A percentile compares a stretch with the other conserved stretches of the same genome.
These are phyloP conservation scores for Keiferia lycopersicella DNA, from an alignment of 2,888 invertebrate species.

Conservation along the genomic window DNA sequence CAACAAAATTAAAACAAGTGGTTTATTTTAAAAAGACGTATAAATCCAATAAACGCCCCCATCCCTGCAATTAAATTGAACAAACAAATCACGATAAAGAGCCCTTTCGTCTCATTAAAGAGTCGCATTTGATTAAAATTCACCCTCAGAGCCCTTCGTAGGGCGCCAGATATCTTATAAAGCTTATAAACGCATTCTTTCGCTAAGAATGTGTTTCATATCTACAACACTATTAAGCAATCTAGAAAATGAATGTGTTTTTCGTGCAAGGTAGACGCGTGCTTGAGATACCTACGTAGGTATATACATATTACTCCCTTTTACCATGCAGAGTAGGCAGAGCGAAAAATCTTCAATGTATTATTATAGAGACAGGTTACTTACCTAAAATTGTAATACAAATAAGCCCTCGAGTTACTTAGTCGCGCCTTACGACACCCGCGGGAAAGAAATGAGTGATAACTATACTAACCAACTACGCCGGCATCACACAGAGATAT, in stretches of 20 bases:
- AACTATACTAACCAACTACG: not conserved
- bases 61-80: slow-evolving; percentile 57
- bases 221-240: not conserved
- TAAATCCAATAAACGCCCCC: slow-evolving; percentile 36
- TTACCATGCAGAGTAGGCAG: no score
- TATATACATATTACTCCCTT: no score
- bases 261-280: no score
- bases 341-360: no score
- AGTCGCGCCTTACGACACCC: no score
- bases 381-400: no score
- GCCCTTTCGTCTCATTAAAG: slow-evolving; percentile 76
- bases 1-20: slow-evolving; percentile 32
- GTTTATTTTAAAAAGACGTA: slow-evolving; percentile 28
- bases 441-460: no score
- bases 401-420: no score
- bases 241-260: not conserved
- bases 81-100: slow-evolving; percentile 78
- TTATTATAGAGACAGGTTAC: no score
- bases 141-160: slow-evolving; percentile 50
- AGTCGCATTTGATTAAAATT: slow-evolving; percentile 79
- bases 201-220: not conserved
- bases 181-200: slow-evolving; percentile 24
- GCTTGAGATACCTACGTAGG: no score
- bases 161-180: not conserved
- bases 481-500: not conserved